Evolutionary conservation across 2,888 invertebrate species (phyloP).

Genomic region (Eupeodes latifasciatus): DNA sequence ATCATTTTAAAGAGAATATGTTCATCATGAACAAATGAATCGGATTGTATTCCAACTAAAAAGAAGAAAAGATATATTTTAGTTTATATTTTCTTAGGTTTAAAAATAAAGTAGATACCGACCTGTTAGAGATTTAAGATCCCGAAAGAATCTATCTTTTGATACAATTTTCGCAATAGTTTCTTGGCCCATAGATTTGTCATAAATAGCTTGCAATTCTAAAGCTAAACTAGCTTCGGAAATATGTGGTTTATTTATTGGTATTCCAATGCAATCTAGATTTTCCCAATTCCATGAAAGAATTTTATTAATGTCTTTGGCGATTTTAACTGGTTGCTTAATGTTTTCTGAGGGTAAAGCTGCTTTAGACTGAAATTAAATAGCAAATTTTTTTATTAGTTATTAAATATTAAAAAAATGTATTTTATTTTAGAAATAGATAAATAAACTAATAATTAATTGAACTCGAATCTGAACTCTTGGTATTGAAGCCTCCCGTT

Average conservation of each 20-base stretch:
- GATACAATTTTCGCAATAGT: slow-evolving; percentile 78
- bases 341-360: not conserved
- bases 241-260: slow-evolving; percentile 77
- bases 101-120: slow-evolving; percentile 31
- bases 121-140: slow-evolving; percentile 80
- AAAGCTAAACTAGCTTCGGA: slow-evolving; percentile 77
- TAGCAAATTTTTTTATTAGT: not conserved
- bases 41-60: slow-evolving; percentile 86
- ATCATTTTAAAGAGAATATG: slow-evolving; percentile 84
- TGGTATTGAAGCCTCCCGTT: no score
- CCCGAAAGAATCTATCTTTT: slow-evolving; percentile 78
- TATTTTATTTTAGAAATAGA: no score
- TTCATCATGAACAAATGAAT: slow-evolving; percentile 85
- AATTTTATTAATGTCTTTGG: slow-evolving; percentile 41
- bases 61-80: not conserved
- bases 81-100: not conserved
- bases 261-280: slow-evolving; percentile 78
- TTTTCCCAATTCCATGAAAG: slow-evolving; percentile 80
- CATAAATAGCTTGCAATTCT: slow-evolving; percentile 77
- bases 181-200: slow-evolving; percentile 62
- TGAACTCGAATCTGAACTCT: no score
- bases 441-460: no score
- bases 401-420: no score
- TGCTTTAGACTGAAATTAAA: not conserved
- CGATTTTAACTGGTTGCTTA: not conserved